These are phyloP conservation scores for Heterodera filipjevi DNA, from an alignment of 2,888 invertebrate species.

Conservation along the genomic window DNA sequence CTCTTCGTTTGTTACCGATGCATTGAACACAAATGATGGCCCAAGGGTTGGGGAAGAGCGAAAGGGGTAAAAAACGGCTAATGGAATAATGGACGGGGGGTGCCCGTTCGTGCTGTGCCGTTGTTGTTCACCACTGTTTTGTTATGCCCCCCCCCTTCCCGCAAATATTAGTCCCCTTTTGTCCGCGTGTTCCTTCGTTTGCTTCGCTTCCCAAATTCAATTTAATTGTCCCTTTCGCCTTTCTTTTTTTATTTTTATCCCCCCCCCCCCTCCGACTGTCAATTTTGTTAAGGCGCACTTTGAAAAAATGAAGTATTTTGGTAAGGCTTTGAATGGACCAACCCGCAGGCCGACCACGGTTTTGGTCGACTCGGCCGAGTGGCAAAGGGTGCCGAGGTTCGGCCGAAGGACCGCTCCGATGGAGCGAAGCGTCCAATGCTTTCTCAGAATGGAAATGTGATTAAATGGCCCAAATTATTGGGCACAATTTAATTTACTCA, in stretches of 20 bases:
- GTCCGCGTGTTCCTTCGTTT: not conserved
- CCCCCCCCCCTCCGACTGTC: not conserved
- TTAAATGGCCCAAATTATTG: too few species aligned
- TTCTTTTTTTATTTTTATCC: not conserved
- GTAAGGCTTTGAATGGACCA: not conserved
- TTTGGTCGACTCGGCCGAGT: too few species aligned
- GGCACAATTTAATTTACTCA: too few species aligned
- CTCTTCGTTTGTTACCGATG: too few species aligned
- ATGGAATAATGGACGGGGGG: too few species aligned
- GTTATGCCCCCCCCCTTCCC: not conserved
- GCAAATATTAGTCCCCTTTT: not conserved
- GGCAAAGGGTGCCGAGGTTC: not conserved
- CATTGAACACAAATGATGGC: too few species aligned
- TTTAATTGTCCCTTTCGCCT: not conserved
- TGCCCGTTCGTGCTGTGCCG: too few species aligned
- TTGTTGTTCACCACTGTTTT: not conserved
- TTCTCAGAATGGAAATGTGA: not conserved
- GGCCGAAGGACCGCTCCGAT: not conserved
- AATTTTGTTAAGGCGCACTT: conserved; percentile 3
- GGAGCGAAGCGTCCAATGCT: not conserved
- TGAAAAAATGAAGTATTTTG: not conserved
- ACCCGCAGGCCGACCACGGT: too few species aligned
- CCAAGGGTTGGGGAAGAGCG: too few species aligned
- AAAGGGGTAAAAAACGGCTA: too few species aligned
- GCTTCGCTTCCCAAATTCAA: not conserved